Conservation (phyloP, 2,888 invertebrate genomes). For the Drosophila nigritarsus region DNA sequence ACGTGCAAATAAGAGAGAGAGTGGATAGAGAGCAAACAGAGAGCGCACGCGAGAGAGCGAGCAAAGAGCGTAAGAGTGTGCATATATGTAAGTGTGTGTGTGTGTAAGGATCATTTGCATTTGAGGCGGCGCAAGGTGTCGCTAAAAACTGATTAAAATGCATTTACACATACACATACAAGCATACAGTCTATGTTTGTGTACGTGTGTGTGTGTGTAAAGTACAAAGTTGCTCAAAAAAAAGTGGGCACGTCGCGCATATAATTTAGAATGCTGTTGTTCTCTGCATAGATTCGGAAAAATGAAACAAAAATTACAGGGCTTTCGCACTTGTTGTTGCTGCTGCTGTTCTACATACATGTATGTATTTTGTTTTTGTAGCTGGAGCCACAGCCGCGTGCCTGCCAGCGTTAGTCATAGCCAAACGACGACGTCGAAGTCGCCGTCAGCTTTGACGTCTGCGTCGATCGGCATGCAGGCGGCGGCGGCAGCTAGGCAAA, state of each 20-base stretch:
- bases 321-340: slow-evolving; percentile 64
- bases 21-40: slow-evolving; percentile 40
- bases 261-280: slow-evolving; percentile 58
- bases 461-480: slow-evolving; percentile 39
- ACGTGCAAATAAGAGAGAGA: slow-evolving; percentile 28
- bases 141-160: slow-evolving; percentile 73
- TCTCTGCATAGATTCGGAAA: slow-evolving; percentile 67
- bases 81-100: slow-evolving; percentile 28
- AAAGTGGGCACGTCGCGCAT: slow-evolving; percentile 80
- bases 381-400: slow-evolving; percentile 75
- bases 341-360: slow-evolving; percentile 73
- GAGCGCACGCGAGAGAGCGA: slow-evolving; percentile 12
- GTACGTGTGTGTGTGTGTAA: slow-evolving; percentile 12
- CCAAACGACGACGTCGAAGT: slow-evolving; percentile 28
- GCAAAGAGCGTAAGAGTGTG: slow-evolving; percentile 45
- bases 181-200: not conserved
- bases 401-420: slow-evolving; percentile 74
- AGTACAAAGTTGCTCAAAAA: slow-evolving; percentile 65
- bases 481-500: slow-evolving; percentile 47
- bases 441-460: slow-evolving; percentile 34
- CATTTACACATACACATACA: slow-evolving; percentile 52
- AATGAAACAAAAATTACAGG: slow-evolving; percentile 35
- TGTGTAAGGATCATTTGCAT: slow-evolving; percentile 76
- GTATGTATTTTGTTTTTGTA: slow-evolving; percentile 67
- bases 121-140: slow-evolving; percentile 74